These are phyloP conservation scores for Paralichthys olivaceus DNA, from an alignment of 2,113 vertebrate species.

Conservation along the genomic window DNA sequence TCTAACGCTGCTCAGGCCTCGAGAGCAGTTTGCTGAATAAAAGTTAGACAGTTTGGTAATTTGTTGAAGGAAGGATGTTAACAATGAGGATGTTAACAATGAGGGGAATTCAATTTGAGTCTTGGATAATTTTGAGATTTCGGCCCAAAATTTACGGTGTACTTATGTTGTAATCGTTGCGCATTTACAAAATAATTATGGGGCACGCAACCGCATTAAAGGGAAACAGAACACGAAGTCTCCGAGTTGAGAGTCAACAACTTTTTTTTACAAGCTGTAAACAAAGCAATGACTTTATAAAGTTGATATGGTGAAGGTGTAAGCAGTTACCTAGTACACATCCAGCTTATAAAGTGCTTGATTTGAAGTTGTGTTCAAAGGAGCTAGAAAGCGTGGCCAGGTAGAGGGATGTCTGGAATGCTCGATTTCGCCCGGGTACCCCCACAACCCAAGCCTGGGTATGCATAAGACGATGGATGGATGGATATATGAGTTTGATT, in stretches of 20 bases:
- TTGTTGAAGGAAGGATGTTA: constrained; percentile 38
- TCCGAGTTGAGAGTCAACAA: neutral
- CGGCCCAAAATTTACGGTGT: constrained; percentile 15
- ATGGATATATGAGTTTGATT: too few relatives aligned
- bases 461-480: too few relatives aligned
- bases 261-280: neutral
- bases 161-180: constrained; percentile 18
- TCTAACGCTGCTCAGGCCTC: constrained; percentile 35
- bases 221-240: neutral
- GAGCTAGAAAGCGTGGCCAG: too few relatives aligned
- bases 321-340: too few relatives aligned
- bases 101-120: constrained; percentile 3
- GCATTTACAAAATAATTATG: constrained; percentile 9
- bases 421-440: too few relatives aligned
- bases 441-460: too few relatives aligned
- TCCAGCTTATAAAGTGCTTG: too few relatives aligned
- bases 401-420: too few relatives aligned
- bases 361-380: too few relatives aligned
- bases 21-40: constrained; percentile 33
- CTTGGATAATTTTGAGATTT: constrained; percentile 18
- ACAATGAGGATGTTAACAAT: constrained; percentile 18
- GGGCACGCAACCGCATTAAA: neutral
- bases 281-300: neutral
- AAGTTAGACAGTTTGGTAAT: constrained; percentile 37
- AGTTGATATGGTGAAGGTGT: too few relatives aligned